Evolutionary conservation across 2,888 invertebrate species (phyloP).

Genomic region (Lasioglossum marginatum): DNA sequence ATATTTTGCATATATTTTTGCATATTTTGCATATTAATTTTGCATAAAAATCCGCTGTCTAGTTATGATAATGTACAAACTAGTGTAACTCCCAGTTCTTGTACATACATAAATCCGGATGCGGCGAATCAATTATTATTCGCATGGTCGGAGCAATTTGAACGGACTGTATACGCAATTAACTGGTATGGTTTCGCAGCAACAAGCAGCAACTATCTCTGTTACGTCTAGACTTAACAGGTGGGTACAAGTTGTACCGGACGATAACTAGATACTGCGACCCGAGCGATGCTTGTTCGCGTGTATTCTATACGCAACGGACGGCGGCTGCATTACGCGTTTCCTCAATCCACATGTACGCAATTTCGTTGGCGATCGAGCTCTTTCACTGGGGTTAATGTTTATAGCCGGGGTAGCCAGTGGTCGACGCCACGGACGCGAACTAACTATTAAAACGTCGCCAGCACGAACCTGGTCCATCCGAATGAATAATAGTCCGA

Average conservation of each 20-base stretch:
- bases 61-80: neutral
- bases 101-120: neutral
- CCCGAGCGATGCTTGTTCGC: constrained; percentile 18
- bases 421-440: constrained; percentile 34
- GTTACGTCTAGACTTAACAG: constrained; percentile 54
- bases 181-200: constrained; percentile 60
- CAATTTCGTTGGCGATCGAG: constrained; percentile 51
- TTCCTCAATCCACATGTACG: constrained; percentile 41
- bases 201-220: constrained; percentile 57
- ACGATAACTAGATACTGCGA: constrained; percentile 56
- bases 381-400: constrained; percentile 40
- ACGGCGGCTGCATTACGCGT: constrained; percentile 34
- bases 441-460: constrained; percentile 52
- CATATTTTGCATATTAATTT: too few relatives aligned
- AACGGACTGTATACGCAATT: constrained; percentile 58
- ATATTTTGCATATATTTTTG: too few relatives aligned
- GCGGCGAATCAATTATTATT: neutral
- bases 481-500: constrained; percentile 72
- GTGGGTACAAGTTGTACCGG: constrained; percentile 48
- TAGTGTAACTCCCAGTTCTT: neutral
- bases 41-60: too few relatives aligned
- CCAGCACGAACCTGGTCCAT: constrained; percentile 26
- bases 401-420: constrained; percentile 54
- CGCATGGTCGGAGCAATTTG: constrained; percentile 46
- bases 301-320: constrained; percentile 41